Evolutionary conservation across 2,888 invertebrate species (phyloP), one percentile per base, ranked within the genome.

Genomic region (Xestia ashworthii): DNA sequence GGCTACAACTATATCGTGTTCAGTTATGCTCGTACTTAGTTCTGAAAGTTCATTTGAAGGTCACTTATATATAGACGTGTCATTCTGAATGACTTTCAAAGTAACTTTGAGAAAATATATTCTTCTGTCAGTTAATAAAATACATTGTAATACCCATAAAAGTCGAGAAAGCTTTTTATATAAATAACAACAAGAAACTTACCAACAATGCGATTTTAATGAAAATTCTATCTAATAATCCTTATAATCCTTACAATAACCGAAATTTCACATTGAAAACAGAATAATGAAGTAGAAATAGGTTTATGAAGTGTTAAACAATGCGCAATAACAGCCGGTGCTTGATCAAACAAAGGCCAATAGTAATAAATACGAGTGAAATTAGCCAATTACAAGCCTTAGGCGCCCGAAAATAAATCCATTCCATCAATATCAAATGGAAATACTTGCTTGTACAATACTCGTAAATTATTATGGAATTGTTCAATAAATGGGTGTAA

Each of bases 331-430:
- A 76, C 83, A 81, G 84, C 71, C 74, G 70, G 72, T 78, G 55
- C 78, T 87, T 89, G 81, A 89, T 87, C 81, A 85, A 86, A 90
- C 89, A 90, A 91, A 86, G 76, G 84, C 71, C 81, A 80, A 83
- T 81, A 80, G 85, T 82, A 87, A 88, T 87, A 89, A 91, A 91
- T 89, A 87, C 88, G 82, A 84, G 82, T 81, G 71, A 85, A 90
- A 90, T 91, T 85, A 89, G 77, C 82, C 87, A 90, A 90, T 91
- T 90, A 90, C 88, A 88, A 78, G 84, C 83, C 82, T 88, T 81
- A 78, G 85, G 89, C 85, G 88, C 53, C 80, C 84, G 77, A 85
- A 82, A 85, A 84, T 86, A 80, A 82, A 69, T 88, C 81, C 84
- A 69, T 82, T 82, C 60, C 76, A 81, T 83, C 81, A 85, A 83